Evolutionary conservation across 2,113 vertebrate species (phyloP).

Genomic region (Hippocampus zosterae): DNA sequence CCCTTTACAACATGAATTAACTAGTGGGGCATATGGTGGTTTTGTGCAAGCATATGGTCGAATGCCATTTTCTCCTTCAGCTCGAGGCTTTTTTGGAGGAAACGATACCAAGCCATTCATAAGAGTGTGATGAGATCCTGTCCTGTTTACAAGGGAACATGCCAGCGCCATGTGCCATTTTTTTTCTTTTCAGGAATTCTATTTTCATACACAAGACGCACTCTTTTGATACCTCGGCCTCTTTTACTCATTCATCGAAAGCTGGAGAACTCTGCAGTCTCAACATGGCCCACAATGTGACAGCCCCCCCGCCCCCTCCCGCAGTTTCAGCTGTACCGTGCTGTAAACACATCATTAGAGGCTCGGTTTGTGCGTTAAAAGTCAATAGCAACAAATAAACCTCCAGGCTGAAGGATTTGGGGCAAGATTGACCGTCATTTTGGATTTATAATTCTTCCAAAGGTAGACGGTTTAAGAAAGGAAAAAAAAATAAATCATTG

Average conservation of each 20-base stretch:
- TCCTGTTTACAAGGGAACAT: conserved; percentile 22
- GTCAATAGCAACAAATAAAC: background rate
- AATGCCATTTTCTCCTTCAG: conserved; percentile 49
- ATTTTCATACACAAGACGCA: background rate
- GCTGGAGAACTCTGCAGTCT: conserved; percentile 21
- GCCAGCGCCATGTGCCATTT: conserved; percentile 1
- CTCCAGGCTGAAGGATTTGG: background rate
- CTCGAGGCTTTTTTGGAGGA: conserved; percentile 50
- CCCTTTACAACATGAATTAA: conserved; percentile 63
- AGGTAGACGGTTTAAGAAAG: too few relatives aligned
- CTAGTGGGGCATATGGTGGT: conserved; percentile 66
- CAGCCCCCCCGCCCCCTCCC: background rate
- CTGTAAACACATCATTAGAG: conserved; percentile 8
- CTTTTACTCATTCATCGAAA: too few relatives aligned
- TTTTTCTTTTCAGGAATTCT: conserved; percentile 12
- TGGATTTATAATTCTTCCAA: background rate
- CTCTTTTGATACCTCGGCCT: background rate
- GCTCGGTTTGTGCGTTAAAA: background rate
- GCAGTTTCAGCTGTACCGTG: background rate
- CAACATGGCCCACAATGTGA: conserved; percentile 41
- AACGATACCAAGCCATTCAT: conserved; percentile 49
- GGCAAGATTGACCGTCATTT: background rate
- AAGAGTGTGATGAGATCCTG: conserved; percentile 31
- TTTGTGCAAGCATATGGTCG: conserved; percentile 64
- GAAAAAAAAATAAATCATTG: too few relatives aligned